These are phyloP conservation scores for Reticulitermes speratus DNA, from an alignment of 1,140 invertebrate genomes.

Conservation along the genomic window DNA sequence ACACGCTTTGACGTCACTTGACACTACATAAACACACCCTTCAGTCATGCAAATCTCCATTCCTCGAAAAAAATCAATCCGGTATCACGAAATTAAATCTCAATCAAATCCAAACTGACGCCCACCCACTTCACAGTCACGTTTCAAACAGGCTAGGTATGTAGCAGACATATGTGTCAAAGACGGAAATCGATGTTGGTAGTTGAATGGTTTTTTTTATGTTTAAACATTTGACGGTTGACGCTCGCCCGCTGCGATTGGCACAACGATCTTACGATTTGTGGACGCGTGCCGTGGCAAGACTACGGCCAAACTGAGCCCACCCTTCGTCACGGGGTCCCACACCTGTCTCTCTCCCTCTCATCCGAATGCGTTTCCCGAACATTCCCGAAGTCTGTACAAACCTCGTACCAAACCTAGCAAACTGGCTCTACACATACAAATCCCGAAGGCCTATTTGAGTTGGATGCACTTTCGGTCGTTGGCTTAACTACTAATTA, in stretches of 20 bases:
- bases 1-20: not conserved
- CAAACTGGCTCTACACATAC: not conserved
- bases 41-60: not conserved
- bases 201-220: not conserved
- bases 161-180: not conserved
- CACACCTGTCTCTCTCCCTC: not conserved
- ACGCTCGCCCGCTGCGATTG: not conserved
- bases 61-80: not conserved
- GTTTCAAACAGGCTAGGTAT: not conserved
- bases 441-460: slow-evolving; percentile 9
- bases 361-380: not conserved
- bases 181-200: not conserved
- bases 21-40: not conserved
- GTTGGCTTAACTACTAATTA: not conserved
- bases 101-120: not conserved
- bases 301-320: not conserved
- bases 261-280: not conserved
- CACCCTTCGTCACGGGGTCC: not conserved
- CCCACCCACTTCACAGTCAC: not conserved
- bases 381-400: not conserved
- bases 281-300: not conserved
- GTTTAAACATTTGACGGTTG: not conserved
- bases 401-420: not conserved
- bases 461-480: slow-evolving; percentile 12
- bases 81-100: not conserved